Percentiles rank a stretch among this genome's conserved stretches.
These are phyloP conservation scores for Proteles cristata DNA, from an alignment of 2,113 vertebrate genomes.

Conservation along the genomic window DNA sequence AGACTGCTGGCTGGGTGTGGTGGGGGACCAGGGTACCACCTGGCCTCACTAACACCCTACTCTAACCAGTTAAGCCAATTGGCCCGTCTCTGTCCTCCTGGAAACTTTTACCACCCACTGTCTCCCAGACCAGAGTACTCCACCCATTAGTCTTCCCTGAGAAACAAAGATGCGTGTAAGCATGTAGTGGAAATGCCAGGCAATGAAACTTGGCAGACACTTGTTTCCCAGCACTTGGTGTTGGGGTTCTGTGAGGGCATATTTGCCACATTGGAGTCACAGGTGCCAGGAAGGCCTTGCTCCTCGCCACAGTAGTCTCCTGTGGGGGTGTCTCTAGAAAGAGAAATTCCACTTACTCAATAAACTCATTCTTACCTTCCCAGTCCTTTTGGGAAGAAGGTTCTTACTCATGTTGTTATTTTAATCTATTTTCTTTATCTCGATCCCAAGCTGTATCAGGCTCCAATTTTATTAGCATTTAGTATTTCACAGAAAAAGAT, in stretches of 20 bases:
- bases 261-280: not conserved
- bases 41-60: conserved; percentile 50
- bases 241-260: conserved; percentile 14
- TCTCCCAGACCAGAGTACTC: conserved; percentile 59
- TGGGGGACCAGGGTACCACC: conserved; percentile 27
- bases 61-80: conserved; percentile 57
- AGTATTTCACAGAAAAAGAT: not conserved
- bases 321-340: not conserved
- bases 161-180: conserved; percentile 55
- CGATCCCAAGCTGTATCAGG: not conserved
- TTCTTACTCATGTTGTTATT: not conserved
- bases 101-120: conserved; percentile 69
- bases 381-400: not conserved
- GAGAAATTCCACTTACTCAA: not conserved
- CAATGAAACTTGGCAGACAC: conserved; percentile 30
- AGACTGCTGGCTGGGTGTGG: conserved; percentile 60
- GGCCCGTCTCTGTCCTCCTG: conserved; percentile 53
- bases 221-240: not conserved
- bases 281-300: not conserved
- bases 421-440: conserved; percentile 23
- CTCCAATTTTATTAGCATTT: not conserved
- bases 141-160: conserved; percentile 45
- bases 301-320: not conserved
- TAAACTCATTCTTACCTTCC: not conserved
- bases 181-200: conserved; percentile 56